Conservation (phyloP, 2,888 invertebrate species). For the Ormyrus rosae region DNA sequence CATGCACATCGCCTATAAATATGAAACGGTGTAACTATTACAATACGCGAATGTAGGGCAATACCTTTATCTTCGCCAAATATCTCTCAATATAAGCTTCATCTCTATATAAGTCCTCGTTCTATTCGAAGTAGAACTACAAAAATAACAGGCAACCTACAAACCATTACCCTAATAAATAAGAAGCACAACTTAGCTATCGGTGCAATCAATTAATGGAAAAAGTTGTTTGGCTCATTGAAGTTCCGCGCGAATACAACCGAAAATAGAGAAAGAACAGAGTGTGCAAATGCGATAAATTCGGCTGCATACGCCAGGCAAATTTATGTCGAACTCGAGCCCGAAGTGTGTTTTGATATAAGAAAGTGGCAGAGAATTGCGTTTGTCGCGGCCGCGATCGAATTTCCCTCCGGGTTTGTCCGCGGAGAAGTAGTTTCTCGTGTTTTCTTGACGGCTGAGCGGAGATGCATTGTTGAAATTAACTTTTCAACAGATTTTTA, state of each 20-base stretch:
- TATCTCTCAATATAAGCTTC: too few species aligned
- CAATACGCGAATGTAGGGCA: too few species aligned
- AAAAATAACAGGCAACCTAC: too few species aligned
- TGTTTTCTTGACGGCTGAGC: neutral
- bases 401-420: conserved; percentile 6
- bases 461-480: neutral
- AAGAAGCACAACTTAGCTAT: too few species aligned
- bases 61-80: too few species aligned
- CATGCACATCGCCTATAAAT: too few species aligned
- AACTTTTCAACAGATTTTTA: too few species aligned
- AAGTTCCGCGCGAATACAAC: conserved; percentile 12
- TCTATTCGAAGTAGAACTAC: too few species aligned
- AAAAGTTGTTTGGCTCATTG: conserved; percentile 40
- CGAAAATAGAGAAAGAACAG: conserved; percentile 16
- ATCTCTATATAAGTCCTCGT: too few species aligned
- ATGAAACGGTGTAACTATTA: too few species aligned
- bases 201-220: conserved; percentile 14
- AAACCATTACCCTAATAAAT: too few species aligned
- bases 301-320: conserved; percentile 2
- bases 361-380: neutral
- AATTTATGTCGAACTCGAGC: conserved; percentile 34
- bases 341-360: too few species aligned
- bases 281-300: conserved; percentile 24
- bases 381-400: neutral
- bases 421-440: conserved; percentile 1